Evolutionary conservation across 2,797 vertebrate species (phyloP).

Genomic region (Anguilla anguilla): DNA sequence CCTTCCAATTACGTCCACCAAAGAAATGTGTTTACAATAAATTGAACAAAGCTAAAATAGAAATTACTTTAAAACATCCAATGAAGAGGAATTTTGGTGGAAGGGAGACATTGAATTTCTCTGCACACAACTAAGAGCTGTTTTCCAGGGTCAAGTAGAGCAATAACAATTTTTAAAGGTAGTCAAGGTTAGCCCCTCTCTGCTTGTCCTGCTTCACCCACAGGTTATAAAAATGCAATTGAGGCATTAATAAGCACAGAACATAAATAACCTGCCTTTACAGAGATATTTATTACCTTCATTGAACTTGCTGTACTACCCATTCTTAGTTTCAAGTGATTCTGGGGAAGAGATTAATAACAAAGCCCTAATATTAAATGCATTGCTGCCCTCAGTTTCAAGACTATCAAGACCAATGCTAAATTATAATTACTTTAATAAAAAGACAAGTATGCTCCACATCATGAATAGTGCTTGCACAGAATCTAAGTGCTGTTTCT

Average conservation of each 20-base stretch:
- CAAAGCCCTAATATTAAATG: neutral
- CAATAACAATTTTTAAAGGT: neutral
- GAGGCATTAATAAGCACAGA: neutral
- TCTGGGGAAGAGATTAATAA: constrained; percentile 9
- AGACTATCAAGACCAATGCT: neutral
- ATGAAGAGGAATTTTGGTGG: neutral
- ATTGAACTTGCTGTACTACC: neutral
- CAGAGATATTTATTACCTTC: neutral
- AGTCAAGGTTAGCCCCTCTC: neutral
- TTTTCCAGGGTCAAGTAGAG: neutral
- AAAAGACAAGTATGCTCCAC: neutral
- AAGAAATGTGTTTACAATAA: neutral
- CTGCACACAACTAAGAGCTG: neutral
- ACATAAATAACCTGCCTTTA: neutral
- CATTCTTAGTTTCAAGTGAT: constrained; percentile 10
- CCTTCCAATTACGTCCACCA: neutral
- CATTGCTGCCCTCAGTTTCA: neutral
- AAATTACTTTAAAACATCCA: neutral
- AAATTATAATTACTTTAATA: constrained; percentile 12
- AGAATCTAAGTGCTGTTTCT: neutral
- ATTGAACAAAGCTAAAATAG: neutral
- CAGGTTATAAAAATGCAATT: neutral
- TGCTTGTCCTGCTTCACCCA: constrained; percentile 1
- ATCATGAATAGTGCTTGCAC: neutral
- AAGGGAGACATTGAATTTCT: neutral